Percentiles rank a stretch among this genome's conserved stretches.
These are phyloP conservation scores for Pandion haliaetus DNA, from an alignment of 2,113 vertebrate species.

Conservation along the genomic window DNA sequence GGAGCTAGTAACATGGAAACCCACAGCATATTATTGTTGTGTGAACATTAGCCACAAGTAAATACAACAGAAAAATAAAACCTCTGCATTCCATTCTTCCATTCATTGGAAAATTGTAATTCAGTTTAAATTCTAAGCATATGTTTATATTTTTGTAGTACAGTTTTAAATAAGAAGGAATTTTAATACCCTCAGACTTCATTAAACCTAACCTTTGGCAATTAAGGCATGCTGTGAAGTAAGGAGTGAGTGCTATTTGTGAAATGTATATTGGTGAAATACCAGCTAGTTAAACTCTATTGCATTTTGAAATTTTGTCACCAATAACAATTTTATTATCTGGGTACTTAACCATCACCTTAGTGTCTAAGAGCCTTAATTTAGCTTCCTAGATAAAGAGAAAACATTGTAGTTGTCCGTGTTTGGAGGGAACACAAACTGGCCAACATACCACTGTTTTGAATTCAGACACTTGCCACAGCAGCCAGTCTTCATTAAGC, in stretches of 20 bases:
- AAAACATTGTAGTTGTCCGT: not conserved
- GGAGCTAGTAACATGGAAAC: not conserved
- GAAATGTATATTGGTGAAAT: not conserved
- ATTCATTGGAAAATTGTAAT: not conserved
- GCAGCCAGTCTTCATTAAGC: conserved; percentile 93
- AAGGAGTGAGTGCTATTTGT: not conserved
- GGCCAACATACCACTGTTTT: conserved; percentile 80
- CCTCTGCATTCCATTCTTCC: not conserved
- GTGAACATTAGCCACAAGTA: not conserved
- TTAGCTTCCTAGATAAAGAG: not conserved
- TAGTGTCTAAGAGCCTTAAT: not conserved
- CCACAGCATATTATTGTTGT: not conserved
- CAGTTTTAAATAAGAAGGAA: not conserved
- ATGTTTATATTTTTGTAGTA: not conserved
- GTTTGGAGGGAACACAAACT: not conserved
- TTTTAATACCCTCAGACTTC: not conserved
- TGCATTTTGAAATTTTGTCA: not conserved
- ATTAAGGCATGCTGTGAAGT: not conserved
- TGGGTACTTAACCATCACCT: not conserved
- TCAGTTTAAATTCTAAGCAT: not conserved
- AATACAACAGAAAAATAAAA: not conserved
- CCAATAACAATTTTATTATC: not conserved
- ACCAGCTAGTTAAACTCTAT: not conserved
- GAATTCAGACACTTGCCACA: conserved; percentile 94
- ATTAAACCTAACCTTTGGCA: not conserved